Conservation (phyloP, 2,797 vertebrate genomes). For the Hoplostethus atlanticus region DNA sequence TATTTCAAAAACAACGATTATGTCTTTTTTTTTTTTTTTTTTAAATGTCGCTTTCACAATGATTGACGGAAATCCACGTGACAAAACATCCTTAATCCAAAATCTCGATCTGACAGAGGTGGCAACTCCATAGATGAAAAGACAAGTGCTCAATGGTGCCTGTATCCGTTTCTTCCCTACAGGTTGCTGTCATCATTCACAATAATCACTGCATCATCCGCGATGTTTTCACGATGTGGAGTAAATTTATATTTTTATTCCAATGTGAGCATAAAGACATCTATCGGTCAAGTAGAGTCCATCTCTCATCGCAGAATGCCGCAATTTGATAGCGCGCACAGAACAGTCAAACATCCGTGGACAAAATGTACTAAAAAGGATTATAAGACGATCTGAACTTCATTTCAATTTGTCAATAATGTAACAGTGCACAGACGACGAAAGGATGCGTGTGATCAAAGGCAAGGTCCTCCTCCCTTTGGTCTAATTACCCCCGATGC, state of each 20-base stretch:
- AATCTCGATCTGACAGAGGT: slow-evolving; percentile 63
- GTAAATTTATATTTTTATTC: slow-evolving; percentile 22
- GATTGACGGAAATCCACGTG: slow-evolving; percentile 47
- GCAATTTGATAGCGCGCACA: slow-evolving; percentile 64
- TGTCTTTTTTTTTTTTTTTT: slow-evolving; percentile 44
- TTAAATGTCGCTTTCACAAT: slow-evolving; percentile 53
- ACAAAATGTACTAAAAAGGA: slow-evolving; percentile 71
- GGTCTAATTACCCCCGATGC: slow-evolving; percentile 83
- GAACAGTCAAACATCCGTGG: slow-evolving; percentile 56
- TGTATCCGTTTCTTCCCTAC: slow-evolving; percentile 69
- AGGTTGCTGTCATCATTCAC: slow-evolving; percentile 67
- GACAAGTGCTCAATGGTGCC: slow-evolving; percentile 64
- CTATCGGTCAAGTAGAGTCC: slow-evolving; percentile 41
- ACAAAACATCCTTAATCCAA: slow-evolving; percentile 68
- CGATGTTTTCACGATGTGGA: slow-evolving; percentile 29
- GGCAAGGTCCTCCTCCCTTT: slow-evolving; percentile 70
- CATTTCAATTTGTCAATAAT: slow-evolving; percentile 14
- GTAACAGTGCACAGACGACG: slow-evolving; percentile 28
- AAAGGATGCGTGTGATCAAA: slow-evolving; percentile 40
- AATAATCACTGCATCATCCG: slow-evolving; percentile 51
- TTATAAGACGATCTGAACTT: slow-evolving; percentile 23
- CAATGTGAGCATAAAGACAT: slow-evolving; percentile 40
- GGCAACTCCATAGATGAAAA: slow-evolving; percentile 68
- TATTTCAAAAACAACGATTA: slow-evolving; percentile 51
- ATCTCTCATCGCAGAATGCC: slow-evolving; percentile 58